Percentiles rank a stretch among this genome's conserved stretches.
Evolutionary conservation across 2,113 vertebrate genomes (phyloP).

Genomic region (Spheniscus mendiculus): DNA sequence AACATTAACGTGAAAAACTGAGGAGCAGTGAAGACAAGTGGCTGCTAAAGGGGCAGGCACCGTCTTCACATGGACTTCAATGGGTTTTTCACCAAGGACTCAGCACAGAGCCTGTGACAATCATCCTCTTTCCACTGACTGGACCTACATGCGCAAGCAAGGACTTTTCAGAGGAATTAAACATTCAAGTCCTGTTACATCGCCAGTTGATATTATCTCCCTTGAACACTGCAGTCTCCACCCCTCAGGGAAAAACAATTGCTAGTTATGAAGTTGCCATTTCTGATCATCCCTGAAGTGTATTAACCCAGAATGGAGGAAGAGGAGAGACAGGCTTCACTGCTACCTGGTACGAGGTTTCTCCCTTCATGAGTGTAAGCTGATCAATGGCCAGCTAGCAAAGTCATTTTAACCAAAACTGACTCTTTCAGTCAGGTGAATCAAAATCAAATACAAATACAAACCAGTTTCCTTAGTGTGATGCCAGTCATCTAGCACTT

Average conservation of each 20-base stretch:
- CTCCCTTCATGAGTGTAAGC: neutral
- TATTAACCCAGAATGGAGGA: neutral
- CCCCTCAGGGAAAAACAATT: neutral
- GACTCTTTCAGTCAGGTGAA: neutral
- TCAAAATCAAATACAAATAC: neutral
- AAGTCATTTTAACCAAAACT: neutral
- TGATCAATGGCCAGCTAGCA: neutral
- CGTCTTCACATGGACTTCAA: neutral
- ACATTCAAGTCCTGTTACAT: neutral
- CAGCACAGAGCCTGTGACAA: no score
- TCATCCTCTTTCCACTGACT: neutral
- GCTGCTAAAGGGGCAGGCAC: neutral
- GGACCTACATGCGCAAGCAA: neutral
- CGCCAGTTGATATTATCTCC: neutral
- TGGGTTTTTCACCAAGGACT: neutral
- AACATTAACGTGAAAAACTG: neutral
- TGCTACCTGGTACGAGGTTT: neutral
- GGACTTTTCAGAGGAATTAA: neutral
- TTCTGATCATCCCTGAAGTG: neutral
- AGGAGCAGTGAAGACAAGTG: neutral
- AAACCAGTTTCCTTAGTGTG: neutral
- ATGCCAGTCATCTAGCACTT: neutral
- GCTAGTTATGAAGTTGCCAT: neutral
- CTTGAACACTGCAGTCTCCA: no score
- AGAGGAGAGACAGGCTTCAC: neutral